phyloP scores from a whole-genome alignment of 2,888 invertebrate genomes.

The Lithophane semibrunnea region DNA sequence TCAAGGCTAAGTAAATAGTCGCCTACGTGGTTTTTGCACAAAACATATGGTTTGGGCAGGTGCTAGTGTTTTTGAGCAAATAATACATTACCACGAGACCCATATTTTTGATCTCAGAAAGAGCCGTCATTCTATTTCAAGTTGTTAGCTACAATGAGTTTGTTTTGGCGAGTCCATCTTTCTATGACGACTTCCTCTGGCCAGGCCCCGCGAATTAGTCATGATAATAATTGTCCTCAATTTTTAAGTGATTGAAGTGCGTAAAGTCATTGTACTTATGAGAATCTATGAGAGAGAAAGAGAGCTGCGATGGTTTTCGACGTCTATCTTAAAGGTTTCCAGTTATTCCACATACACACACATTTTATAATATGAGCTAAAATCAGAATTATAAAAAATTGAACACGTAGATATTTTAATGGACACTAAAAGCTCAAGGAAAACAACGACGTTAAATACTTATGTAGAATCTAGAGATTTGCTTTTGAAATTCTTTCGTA shows the following conservation, averaged over 20 bases:
- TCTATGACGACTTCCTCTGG: conserved; percentile 34
- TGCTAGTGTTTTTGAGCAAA: not conserved
- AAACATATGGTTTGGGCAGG: conserved; percentile 7
- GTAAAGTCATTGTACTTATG: not conserved
- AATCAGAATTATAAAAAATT: conserved; percentile 31
- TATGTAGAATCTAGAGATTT: conserved; percentile 49
- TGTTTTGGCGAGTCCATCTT: conserved; percentile 36
- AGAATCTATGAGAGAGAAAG: not conserved
- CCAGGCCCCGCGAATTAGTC: conserved; percentile 32
- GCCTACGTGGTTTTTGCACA: conserved; percentile 1
- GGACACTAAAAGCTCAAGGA: conserved; percentile 54
- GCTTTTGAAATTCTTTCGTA: conserved; percentile 66
- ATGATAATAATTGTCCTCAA: conserved; percentile 27
- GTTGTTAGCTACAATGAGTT: conserved; percentile 19
- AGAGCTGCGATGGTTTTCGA: not conserved
- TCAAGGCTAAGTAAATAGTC: conserved; percentile 36
- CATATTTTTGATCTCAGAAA: conserved; percentile 19
- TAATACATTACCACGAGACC: not conserved
- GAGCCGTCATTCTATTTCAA: conserved; percentile 24
- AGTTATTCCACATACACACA: conserved; percentile 1
- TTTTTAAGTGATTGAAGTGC: conserved; percentile 2
- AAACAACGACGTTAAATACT: conserved; percentile 52
- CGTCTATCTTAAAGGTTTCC: not conserved
- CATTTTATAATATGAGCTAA: conserved; percentile 7
- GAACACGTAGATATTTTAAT: conserved; percentile 53